phyloP scores from a whole-genome alignment of 1,140 invertebrate genomes.

The Atta cephalotes region DNA sequence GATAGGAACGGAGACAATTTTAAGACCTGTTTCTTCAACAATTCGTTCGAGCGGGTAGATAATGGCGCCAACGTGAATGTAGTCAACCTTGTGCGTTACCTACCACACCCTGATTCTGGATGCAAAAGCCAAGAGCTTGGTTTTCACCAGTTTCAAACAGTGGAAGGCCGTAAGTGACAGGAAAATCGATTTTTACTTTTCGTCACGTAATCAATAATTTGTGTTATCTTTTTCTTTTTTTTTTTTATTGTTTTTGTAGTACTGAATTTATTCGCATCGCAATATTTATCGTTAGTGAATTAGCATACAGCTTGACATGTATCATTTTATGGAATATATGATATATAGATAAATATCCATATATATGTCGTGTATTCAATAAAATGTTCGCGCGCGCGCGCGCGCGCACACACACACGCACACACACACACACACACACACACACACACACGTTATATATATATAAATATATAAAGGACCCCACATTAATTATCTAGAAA shows the following conservation, averaged over 20 bases:
- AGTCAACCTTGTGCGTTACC: slow-evolving; percentile 77
- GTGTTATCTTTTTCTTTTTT: slow-evolving; percentile 27
- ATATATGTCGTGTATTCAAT: not conserved
- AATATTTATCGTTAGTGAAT: slow-evolving; percentile 20
- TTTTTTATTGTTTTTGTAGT: not conserved
- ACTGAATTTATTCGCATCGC: slow-evolving; percentile 43
- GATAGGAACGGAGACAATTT: slow-evolving; percentile 70
- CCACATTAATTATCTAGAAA: no score
- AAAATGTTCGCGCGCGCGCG: no score
- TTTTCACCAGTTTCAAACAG: slow-evolving; percentile 74
- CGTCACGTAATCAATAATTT: slow-evolving; percentile 56
- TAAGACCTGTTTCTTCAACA: slow-evolving; percentile 70
- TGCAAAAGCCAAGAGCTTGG: slow-evolving; percentile 73
- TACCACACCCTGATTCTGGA: slow-evolving; percentile 74
- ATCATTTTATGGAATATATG: not conserved
- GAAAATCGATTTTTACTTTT: slow-evolving; percentile 71
- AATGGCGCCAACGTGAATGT: slow-evolving; percentile 77
- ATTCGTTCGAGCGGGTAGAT: slow-evolving; percentile 75
- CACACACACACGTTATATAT: no score
- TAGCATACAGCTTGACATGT: not conserved
- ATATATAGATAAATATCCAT: not conserved
- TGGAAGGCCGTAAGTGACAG: slow-evolving; percentile 76
- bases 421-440: no score
- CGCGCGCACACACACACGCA: no score
- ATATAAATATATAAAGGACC: not conserved